Evolutionary conservation across 2,113 vertebrate species (phyloP).

Genomic region (Corythoichthys haematopterus): DNA sequence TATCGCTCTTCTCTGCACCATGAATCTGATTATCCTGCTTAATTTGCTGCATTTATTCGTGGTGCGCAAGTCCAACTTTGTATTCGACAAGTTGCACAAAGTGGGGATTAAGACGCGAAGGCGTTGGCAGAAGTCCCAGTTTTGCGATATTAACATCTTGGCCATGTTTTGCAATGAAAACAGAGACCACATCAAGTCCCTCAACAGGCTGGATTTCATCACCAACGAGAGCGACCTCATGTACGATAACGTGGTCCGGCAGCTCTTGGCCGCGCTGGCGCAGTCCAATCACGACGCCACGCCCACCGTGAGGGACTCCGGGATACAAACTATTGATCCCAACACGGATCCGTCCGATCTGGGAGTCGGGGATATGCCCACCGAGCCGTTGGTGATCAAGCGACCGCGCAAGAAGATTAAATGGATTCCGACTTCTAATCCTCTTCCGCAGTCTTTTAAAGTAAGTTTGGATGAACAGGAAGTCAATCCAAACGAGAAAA

Average conservation of each 20-base stretch:
- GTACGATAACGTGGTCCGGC: constrained; percentile 98
- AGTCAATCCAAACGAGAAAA: no score
- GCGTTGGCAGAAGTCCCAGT: constrained; percentile 97
- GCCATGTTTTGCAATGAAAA: constrained; percentile 99
- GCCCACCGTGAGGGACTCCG: constrained; percentile 89
- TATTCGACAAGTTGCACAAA: constrained; percentile 98
- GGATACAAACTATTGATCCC: constrained; percentile 88
- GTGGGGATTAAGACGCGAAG: constrained; percentile 94
- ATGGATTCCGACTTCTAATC: constrained; percentile 89
- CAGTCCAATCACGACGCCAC: constrained; percentile 96
- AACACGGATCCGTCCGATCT: constrained; percentile 84
- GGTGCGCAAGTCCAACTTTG: constrained; percentile 97
- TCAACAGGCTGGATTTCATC: constrained; percentile 97
- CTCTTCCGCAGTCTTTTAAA: constrained; percentile 94
- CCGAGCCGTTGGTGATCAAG: constrained; percentile 88
- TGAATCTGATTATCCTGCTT: constrained; percentile 93
- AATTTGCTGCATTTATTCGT: constrained; percentile 96
- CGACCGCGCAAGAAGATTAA: constrained; percentile 94
- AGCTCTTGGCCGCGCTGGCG: constrained; percentile 90
- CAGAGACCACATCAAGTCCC: constrained; percentile 96
- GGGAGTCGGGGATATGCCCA: constrained; percentile 77
- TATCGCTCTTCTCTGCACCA: constrained; percentile 86
- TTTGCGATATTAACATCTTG: constrained; percentile 98
- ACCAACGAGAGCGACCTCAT: constrained; percentile 98
- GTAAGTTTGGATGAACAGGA: constrained; percentile 36